Percentiles rank a stretch among this genome's conserved stretches.
phyloP scores from a whole-genome alignment of 2,113 vertebrate species.

The Lampris megalopsis region DNA sequence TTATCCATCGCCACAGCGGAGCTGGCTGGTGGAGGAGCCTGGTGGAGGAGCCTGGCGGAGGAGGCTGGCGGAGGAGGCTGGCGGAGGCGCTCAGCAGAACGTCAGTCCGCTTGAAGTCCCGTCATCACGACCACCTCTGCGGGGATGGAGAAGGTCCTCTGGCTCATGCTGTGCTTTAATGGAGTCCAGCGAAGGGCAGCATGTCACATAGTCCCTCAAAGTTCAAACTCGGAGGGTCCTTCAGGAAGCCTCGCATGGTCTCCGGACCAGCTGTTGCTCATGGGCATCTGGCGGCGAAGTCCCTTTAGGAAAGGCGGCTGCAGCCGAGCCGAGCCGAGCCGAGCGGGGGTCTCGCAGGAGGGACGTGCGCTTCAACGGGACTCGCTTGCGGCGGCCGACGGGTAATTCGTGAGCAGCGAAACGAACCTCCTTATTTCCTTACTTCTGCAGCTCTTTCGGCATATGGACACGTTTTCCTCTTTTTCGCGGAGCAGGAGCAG shows the following conservation, averaged over 20 bases:
- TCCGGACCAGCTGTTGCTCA: constrained; percentile 33
- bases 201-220: background rate
- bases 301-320: no score
- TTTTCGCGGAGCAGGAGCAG: background rate
- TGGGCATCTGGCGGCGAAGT: background rate
- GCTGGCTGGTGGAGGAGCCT: constrained; percentile 3
- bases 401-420: background rate
- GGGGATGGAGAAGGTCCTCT: constrained; percentile 2
- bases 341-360: no score
- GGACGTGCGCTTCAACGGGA: no score
- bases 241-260: background rate
- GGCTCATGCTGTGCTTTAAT: no score
- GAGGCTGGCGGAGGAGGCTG: constrained; percentile 13
- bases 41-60: constrained; percentile 38
- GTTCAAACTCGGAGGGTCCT: background rate
- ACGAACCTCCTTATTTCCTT: constrained; percentile 36
- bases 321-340: no score
- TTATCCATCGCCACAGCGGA: constrained; percentile 88
- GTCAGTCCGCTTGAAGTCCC: background rate
- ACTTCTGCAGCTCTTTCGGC: constrained; percentile 23
- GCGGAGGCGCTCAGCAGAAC: constrained; percentile 16
- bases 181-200: no score
- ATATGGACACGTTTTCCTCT: constrained; percentile 24
- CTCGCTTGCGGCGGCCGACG: background rate
- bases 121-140: background rate